Conservation (phyloP, 2,888 invertebrate species). For the Salticus scenicus region DNA sequence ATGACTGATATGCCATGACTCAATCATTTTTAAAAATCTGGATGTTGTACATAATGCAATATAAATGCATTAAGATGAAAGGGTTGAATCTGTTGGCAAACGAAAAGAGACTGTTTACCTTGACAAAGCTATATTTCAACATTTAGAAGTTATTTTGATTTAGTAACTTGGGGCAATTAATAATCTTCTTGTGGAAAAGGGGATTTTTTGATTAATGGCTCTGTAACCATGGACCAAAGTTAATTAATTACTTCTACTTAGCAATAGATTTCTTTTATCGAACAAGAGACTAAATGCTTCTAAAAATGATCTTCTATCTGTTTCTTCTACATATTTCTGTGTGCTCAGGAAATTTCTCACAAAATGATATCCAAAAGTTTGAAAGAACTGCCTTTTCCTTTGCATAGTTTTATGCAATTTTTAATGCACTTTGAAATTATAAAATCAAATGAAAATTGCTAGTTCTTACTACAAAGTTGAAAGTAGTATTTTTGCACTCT, state of each 20-base stretch:
- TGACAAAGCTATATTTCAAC: no score
- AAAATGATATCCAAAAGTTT: not conserved
- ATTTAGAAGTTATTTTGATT: no score
- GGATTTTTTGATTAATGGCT: no score
- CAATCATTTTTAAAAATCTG: not conserved
- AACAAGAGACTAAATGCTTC: no score
- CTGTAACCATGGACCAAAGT: conserved; percentile 31
- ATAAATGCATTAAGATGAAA: no score
- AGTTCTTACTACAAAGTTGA: not conserved
- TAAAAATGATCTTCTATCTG: no score
- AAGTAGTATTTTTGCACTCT: conserved; percentile 30
- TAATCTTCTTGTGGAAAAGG: no score
- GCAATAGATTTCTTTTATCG: conserved; percentile 25
- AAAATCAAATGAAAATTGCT: conserved; percentile 9
- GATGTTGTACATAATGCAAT: no score
- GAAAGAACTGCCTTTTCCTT: conserved; percentile 21
- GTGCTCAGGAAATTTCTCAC: conserved; percentile 17
- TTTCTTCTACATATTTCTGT: no score
- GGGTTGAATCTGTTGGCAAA: no score
- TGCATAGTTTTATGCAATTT: conserved; percentile 30
- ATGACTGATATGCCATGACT: not conserved
- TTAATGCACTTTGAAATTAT: not conserved
- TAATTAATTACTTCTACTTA: conserved; percentile 33
- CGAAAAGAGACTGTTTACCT: no score
- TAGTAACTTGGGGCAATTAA: no score